Percentiles rank a stretch among this genome's conserved stretches.
Evolutionary conservation across 2,113 vertebrate genomes (phyloP).

Genomic region (Columba janthina): DNA sequence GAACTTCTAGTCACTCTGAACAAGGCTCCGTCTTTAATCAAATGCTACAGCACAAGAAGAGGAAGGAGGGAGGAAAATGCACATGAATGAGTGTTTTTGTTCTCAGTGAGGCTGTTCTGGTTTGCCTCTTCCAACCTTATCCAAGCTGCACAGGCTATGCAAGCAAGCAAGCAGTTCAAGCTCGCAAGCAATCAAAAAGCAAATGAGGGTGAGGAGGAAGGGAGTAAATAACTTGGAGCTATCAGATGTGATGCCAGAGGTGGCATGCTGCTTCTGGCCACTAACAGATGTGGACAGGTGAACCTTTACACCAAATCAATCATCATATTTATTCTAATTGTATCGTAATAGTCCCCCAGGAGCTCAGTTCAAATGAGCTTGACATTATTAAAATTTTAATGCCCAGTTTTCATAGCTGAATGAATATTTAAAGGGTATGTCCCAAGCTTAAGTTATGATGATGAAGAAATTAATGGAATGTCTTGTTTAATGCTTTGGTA

Average conservation of each 20-base stretch:
- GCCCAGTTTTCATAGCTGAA: constrained; percentile 89
- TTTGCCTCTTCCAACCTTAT: background rate
- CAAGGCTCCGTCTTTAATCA: background rate
- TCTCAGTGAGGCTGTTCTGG: background rate
- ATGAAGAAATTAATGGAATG: constrained; percentile 88
- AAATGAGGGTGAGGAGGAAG: background rate
- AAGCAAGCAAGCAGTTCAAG: background rate
- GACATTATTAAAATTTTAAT: constrained; percentile 92
- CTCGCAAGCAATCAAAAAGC: background rate
- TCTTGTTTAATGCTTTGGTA: constrained; percentile 85
- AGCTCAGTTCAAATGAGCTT: constrained; percentile 86
- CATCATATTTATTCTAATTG: constrained; percentile 88
- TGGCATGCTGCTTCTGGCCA: background rate
- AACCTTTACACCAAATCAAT: constrained; percentile 79
- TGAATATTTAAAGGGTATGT: constrained; percentile 90
- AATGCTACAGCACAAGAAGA: background rate
- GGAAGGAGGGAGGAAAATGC: background rate
- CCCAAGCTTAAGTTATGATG: constrained; percentile 84
- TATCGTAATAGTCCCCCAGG: constrained; percentile 83
- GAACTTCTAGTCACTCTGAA: constrained; percentile 3
- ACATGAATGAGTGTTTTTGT: background rate
- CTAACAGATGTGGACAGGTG: constrained; percentile 75
- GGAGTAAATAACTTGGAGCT: constrained; percentile 29
- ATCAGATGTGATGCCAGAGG: background rate
- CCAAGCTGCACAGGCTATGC: background rate